Evolutionary conservation across 1,140 invertebrate genomes (phyloP), one percentile per base, ranked within the genome.

Genomic region (Steinernema khuongi): DNA sequence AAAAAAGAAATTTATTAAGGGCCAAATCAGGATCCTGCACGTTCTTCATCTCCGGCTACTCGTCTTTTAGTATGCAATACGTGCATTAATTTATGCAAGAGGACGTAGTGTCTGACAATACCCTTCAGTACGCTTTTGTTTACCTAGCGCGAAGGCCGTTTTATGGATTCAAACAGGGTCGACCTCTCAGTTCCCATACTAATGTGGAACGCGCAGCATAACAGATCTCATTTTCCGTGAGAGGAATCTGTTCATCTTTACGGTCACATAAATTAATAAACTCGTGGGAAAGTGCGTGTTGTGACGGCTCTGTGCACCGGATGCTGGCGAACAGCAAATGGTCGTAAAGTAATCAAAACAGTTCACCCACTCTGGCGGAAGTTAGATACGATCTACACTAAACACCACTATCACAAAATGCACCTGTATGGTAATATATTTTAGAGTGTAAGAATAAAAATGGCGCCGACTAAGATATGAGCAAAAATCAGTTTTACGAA

Each of bases 291-390:
- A 17, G 7, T 41, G n/a, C 36, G 7, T 41, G 7, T 41, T 41
- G 19, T 60, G 50, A 26, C 50, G 7, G 11, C 14, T n/a, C 50
- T 60, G 50, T 22, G 14, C 50, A 26, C 50, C 50, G 50, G 50
- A 60, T 26, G 50, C 26, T 60, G 7, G 50, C 50, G 50, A 60
- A n/a, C n/a, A n/a, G n/a, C 50, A 60, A 11, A 17, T 60, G 7
- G 50, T 60, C 50, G 50, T 60, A 60, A 60, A 60, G 50, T 60
- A 60, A 60, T 60, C 7, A 60, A 11, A 60, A 60, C 50, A 60
- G n/a, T 60, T 60, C 14, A 7, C 50, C 19, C 11, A 22, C 11
- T 22, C 36, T 41, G 36, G 7, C 36, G 36, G 36, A 41, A 41
- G 36, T 41, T 41, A 14, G 50, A 60, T 60, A 60, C 4, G 14